Base-by-base conservation (phyloP, 2,113 vertebrate genomes). In the Notothenia rossii region DNA sequence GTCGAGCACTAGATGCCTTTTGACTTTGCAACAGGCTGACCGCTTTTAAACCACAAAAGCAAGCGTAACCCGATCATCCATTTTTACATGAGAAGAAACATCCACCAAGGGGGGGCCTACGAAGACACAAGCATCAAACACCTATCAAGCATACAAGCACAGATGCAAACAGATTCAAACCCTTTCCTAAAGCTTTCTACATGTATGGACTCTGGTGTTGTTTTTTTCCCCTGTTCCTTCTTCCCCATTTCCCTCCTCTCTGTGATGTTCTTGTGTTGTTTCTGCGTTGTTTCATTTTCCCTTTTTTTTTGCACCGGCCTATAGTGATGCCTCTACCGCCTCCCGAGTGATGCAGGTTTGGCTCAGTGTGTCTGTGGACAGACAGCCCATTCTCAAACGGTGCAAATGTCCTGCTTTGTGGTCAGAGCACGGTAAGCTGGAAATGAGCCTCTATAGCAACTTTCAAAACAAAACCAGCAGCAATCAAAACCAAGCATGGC, bases 291-390 rank as follows among this genome's bases (percentile, higher is more conserved):
- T 91, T 88, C 69, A 69, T 82, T 91, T 83, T 83, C 85, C 74
- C 0, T 86, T 40, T 40, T 40, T 86, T 86, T 86, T 86, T 79
- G 75, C 90, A 84, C 91, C 91, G 91, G 93, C 89, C 95, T 95
- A 93, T 95, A 95, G 96, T 96, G 94, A 95, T 94, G 94, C 96
- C 96, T 97, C 92, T 97, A 96, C 96, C 96, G 95, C 96, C 96
- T 94, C 93, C 94, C 91, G 94, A 97, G 96, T 98, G 96, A 98
- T 97, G 95, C 97, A 98, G 97, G 97, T 97, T 95, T 96, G 96
- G 95, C 96, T 96, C 96, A 93, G 91, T 94, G 96, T 96, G 94
- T 96, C 96, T 95, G 95, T 96, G 96, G 95, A 96, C 96, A 95
- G 96, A 95, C 96, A 95, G 95, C 96, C 95, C 95, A 94, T 95